Percentiles rank a stretch among this genome's conserved stretches.
Conservation (phyloP, 2,113 vertebrate genomes). For the Irena cyanogastra region DNA sequence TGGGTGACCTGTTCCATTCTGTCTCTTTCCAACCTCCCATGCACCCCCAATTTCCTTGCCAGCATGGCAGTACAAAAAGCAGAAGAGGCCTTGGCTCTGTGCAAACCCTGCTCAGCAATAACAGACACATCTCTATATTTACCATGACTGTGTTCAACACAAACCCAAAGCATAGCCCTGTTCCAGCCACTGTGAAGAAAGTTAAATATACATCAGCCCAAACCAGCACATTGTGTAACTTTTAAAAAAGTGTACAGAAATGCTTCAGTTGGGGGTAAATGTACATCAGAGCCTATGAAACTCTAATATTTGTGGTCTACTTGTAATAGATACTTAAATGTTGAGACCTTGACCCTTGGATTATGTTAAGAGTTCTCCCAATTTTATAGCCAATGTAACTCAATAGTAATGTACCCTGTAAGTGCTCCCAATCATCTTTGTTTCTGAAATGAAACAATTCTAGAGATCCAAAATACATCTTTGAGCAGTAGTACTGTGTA, state of each 20-base stretch:
- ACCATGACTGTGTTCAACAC: background rate
- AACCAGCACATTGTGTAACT: background rate
- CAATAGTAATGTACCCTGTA: background rate
- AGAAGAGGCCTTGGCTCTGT: background rate
- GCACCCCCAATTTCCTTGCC: background rate
- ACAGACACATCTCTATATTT: background rate
- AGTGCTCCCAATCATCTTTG: background rate
- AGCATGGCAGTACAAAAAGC: background rate
- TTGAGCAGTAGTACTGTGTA: background rate
- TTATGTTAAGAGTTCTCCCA: background rate
- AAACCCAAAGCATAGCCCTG: background rate
- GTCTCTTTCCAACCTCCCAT: background rate
- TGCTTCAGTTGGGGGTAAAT: background rate
- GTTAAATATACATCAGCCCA: background rate
- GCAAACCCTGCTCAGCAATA: background rate
- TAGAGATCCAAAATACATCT: background rate
- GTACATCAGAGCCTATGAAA: background rate
- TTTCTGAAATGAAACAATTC: background rate
- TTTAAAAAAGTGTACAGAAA: background rate
- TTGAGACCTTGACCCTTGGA: background rate
- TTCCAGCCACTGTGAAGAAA: background rate
- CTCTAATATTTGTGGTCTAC: background rate
- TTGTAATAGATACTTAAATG: background rate
- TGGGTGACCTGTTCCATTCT: background rate
- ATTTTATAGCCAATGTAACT: background rate